A percentile compares a stretch with the other conserved stretches of the same genome.
phyloP scores from a whole-genome alignment of 2,113 vertebrate genomes.

The Prolemur simus region DNA sequence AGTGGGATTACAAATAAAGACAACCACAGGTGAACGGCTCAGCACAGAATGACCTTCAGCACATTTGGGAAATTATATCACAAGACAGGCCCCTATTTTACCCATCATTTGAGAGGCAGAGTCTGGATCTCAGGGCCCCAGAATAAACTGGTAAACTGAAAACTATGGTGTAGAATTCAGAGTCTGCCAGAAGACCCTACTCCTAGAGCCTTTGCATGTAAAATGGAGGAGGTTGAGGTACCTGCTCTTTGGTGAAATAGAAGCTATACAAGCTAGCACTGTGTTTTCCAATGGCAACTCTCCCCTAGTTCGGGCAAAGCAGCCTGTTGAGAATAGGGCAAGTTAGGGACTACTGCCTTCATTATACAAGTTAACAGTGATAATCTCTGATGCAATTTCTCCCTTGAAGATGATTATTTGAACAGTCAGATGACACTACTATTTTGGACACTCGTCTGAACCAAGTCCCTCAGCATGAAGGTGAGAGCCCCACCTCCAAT shows the following conservation, averaged over 20 bases:
- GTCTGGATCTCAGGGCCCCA: background rate
- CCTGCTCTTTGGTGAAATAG: background rate
- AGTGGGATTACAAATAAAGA: background rate
- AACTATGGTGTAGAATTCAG: background rate
- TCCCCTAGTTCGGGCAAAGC: background rate
- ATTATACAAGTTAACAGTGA: background rate
- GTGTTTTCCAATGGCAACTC: background rate
- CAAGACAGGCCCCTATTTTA: background rate
- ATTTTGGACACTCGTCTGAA: slow-evolving; percentile 18
- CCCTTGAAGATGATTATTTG: background rate
- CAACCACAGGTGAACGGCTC: background rate
- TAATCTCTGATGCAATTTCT: background rate
- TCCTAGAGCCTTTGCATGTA: background rate
- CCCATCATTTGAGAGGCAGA: background rate
- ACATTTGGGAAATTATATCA: background rate
- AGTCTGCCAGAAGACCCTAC: background rate
- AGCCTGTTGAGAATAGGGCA: background rate
- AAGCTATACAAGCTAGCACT: background rate
- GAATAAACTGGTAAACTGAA: slow-evolving; percentile 35
- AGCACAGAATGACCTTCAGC: background rate
- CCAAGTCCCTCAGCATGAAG: slow-evolving; percentile 21
- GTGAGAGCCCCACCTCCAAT: background rate
- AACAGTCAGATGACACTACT: background rate
- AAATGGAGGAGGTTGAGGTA: background rate
- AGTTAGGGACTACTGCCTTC: background rate